Conservation (phyloP, 2,797 vertebrate genomes). For the Oophaga sylvatica region DNA sequence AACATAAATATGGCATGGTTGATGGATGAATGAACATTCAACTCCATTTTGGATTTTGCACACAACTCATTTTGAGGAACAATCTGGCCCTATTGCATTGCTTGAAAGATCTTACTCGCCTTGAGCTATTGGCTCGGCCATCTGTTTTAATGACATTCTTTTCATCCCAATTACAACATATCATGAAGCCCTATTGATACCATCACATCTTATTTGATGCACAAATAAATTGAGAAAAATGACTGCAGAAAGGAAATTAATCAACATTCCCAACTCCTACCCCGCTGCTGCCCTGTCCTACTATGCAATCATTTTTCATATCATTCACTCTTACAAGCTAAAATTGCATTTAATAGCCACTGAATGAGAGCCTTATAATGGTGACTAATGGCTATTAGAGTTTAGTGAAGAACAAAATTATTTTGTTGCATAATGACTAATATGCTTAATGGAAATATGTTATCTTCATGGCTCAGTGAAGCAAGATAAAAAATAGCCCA, state of each 20-base stretch:
- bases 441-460: constrained; percentile 9
- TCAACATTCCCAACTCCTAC: constrained; percentile 33
- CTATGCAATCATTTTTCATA: constrained; percentile 27
- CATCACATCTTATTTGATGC: constrained; percentile 31
- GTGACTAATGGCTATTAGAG: constrained; percentile 25
- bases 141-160: constrained; percentile 40
- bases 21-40: neutral
- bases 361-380: constrained; percentile 29
- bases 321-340: constrained; percentile 16
- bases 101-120: neutral
- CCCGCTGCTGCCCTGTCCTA: neutral
- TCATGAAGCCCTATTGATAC: constrained; percentile 37
- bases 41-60: neutral
- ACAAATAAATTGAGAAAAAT: constrained; percentile 53
- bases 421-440: constrained; percentile 15
- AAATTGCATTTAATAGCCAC: constrained; percentile 25
- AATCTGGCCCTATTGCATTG: neutral
- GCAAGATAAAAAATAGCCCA: neutral
- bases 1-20: neutral
- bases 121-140: constrained; percentile 24
- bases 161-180: constrained; percentile 20
- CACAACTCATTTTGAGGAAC: neutral
- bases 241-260: constrained; percentile 42
- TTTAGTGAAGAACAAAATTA: constrained; percentile 27
- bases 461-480: constrained; percentile 9